Conservation (phyloP, 2,888 invertebrate species). For the Campopleginae sp. region DNA sequence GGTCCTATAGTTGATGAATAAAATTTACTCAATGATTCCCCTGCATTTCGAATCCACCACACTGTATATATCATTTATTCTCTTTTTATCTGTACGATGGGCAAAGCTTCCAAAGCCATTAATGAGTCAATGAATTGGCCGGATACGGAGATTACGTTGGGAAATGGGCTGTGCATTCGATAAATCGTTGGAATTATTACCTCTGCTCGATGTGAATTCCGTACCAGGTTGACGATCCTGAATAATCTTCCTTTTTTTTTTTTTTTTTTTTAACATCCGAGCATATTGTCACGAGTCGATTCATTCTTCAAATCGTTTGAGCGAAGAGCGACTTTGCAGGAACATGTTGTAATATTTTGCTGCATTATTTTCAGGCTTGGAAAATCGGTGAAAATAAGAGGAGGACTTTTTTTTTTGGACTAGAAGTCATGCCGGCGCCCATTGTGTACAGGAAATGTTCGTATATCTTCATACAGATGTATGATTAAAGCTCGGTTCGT, state of each 20-base stretch:
- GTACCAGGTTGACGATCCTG: not conserved
- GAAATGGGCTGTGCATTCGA: slow-evolving; percentile 20
- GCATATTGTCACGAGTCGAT: not conserved
- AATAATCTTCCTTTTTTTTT: not conserved
- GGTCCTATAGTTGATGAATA: not conserved
- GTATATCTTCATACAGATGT: slow-evolving; percentile 9
- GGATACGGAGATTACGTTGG: slow-evolving; percentile 8
- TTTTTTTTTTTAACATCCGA: not conserved
- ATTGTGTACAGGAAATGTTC: not conserved
- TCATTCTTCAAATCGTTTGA: not conserved
- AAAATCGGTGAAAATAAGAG: not conserved
- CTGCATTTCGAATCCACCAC: not conserved
- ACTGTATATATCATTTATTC: not conserved
- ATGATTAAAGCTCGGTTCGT: slow-evolving; percentile 35
- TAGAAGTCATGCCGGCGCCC: not conserved
- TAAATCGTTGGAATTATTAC: slow-evolving; percentile 55
- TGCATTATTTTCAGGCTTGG: not conserved
- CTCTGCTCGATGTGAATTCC: slow-evolving; percentile 38
- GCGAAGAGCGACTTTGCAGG: not conserved
- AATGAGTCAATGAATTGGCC: slow-evolving; percentile 16
- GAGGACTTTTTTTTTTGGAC: not conserved
- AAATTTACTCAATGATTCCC: not conserved
- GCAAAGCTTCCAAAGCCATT: not conserved
- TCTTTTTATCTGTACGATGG: not conserved
- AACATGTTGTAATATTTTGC: not conserved